A percentile compares a stretch with the other conserved stretches of the same genome.
These are phyloP conservation scores for Dermatemys mawii DNA, from an alignment of 2,113 vertebrate genomes.

Conservation along the genomic window DNA sequence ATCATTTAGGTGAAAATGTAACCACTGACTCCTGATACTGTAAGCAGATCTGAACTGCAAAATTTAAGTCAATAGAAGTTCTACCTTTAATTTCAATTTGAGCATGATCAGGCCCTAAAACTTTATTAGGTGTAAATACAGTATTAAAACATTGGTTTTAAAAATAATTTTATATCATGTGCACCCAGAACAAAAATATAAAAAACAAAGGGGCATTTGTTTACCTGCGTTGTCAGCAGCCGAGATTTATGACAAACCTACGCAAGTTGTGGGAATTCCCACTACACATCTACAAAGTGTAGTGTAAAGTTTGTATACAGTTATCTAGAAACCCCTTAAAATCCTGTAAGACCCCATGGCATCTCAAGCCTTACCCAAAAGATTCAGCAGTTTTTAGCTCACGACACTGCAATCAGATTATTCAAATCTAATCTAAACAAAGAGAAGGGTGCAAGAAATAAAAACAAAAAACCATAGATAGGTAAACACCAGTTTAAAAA, in stretches of 20 bases:
- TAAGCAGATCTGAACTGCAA: background rate
- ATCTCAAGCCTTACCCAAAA: background rate
- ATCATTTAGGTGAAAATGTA: background rate
- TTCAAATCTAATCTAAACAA: background rate
- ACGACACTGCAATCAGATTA: background rate
- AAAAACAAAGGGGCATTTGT: background rate
- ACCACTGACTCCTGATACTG: background rate
- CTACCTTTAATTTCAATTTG: background rate
- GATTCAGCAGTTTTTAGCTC: background rate
- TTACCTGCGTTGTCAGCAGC: background rate
- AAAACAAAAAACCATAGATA: background rate
- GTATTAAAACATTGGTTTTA: background rate
- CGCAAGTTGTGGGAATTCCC: background rate
- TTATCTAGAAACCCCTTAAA: background rate
- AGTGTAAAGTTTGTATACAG: background rate
- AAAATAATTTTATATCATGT: background rate
- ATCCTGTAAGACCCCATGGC: background rate
- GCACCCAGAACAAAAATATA: background rate
- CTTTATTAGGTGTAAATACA: background rate
- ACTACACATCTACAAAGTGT: background rate
- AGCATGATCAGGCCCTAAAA: background rate
- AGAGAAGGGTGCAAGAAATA: background rate
- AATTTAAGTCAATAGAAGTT: background rate
- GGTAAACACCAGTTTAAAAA: constrained; percentile 15
- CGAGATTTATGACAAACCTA: background rate